phyloP scores from a whole-genome alignment of 1,140 invertebrate genomes.

The Batillaria attramentaria region DNA sequence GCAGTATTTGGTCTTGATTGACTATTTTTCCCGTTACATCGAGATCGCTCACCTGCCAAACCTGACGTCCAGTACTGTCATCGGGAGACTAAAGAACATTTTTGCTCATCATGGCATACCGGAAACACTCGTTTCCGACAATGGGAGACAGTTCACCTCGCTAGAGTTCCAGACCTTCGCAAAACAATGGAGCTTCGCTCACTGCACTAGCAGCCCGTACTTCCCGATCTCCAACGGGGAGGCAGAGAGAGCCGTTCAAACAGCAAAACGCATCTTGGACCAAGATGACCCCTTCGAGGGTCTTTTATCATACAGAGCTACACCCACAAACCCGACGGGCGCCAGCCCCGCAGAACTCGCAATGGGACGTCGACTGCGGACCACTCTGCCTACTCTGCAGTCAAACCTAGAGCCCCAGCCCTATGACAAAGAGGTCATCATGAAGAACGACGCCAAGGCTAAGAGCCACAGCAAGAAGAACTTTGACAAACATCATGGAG shows the following conservation, averaged over 20 bases:
- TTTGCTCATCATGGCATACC: constrained; percentile 21
- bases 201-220: constrained; percentile 28
- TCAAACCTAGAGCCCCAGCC: too few species aligned
- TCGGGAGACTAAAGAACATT: background rate
- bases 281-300: too few species aligned
- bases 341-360: too few species aligned
- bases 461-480: too few species aligned
- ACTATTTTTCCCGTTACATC: constrained; percentile 31
- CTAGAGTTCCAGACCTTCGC: background rate
- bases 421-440: too few species aligned
- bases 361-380: too few species aligned
- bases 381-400: too few species aligned
- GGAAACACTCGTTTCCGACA: constrained; percentile 24
- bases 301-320: too few species aligned
- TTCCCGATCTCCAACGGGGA: constrained; percentile 20
- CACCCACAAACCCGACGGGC: too few species aligned
- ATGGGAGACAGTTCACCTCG: constrained; percentile 22
- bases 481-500: too few species aligned
- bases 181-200: constrained; percentile 11
- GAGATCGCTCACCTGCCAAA: constrained; percentile 13
- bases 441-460: too few species aligned
- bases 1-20: constrained; percentile 26
- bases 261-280: constrained; percentile 10
- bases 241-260: constrained; percentile 27
- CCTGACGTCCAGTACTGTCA: background rate